Evolutionary conservation across 2,797 vertebrate species (phyloP).

Genomic region (Myioborus miniatus): DNA sequence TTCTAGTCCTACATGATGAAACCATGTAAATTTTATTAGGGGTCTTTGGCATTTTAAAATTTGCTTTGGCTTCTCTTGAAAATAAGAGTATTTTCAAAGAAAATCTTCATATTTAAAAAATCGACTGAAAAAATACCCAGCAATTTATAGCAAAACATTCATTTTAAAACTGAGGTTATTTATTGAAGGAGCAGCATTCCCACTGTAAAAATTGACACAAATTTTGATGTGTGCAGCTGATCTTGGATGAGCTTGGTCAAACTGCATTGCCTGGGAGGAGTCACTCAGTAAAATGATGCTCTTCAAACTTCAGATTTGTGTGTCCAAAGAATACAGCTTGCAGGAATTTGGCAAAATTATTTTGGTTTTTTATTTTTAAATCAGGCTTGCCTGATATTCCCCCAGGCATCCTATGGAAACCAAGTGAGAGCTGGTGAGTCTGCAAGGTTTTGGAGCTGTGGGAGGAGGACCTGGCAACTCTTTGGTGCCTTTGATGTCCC

Average conservation of each 20-base stretch:
- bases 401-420: fast-evolving
- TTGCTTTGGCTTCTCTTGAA: not conserved
- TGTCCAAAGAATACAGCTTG: too few species aligned
- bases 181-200: too few species aligned
- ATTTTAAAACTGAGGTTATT: not conserved
- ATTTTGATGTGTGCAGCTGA: too few species aligned
- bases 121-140: not conserved
- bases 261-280: too few species aligned
- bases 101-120: not conserved
- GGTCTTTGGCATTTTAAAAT: not conserved
- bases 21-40: not conserved
- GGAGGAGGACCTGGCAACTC: not conserved
- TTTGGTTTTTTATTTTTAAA: too few species aligned
- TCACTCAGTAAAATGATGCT: too few species aligned
- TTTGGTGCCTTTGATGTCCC: not conserved
- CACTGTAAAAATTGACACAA: too few species aligned
- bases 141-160: not conserved
- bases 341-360: too few species aligned
- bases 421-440: not conserved
- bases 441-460: not conserved
- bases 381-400: not conserved
- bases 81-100: not conserved
- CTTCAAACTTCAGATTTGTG: too few species aligned
- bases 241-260: too few species aligned
- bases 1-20: not conserved